Base-by-base conservation (phyloP, 2,888 invertebrate species). In the Zaprionus lineosus region DNA sequence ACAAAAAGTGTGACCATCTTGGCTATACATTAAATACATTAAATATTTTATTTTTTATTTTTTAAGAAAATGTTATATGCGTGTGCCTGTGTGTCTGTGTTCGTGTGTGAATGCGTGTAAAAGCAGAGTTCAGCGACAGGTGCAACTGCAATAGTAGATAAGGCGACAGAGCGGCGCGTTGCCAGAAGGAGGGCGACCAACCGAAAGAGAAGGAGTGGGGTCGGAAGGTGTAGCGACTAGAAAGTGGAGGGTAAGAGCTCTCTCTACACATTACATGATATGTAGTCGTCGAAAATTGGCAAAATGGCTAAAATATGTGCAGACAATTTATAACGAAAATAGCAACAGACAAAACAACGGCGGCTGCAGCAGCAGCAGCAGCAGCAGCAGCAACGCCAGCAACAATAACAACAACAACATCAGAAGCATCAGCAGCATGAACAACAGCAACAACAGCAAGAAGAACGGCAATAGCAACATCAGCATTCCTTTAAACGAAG, bases 241-340 rank as follows among this genome's bases (percentile, higher is more conserved):
- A n/a, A n/a, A n/a, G n/a, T n/a, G n/a, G n/a, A 1, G 6, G 8
- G 6, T 5, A 2, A 12, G 28, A 52, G 31, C 34, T 46, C 28
- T 57, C 34, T 46, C 21, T 57, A 61, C 64, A 68, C 63, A 65
- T 81, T 84, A 78, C 84, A 81, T 75, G 84, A 81, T 81, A 82
- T 81, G 82, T 75, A 71, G 68, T 51, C n/a, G n/a, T n/a, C 53
- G 63, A 84, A 81, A 84, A 74, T 81, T 81, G 81, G 82, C 81
- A 84, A 65, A 70, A 64, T 47, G 44, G 60, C 64, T 51, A 55
- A 66, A 61, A 60, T 50, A 63, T 67, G 44, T 68, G 71, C 56
- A 64, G 79, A 82, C 83, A 83, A 76, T 79, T 83, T 79, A 68
- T 83, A 63, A 59, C 47, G 34, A 63, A 74, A 74, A 71, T 57